Percentiles rank a stretch among this genome's conserved stretches.
Conservation (phyloP, 1,140 invertebrate species). For the Grapholita molesta region DNA sequence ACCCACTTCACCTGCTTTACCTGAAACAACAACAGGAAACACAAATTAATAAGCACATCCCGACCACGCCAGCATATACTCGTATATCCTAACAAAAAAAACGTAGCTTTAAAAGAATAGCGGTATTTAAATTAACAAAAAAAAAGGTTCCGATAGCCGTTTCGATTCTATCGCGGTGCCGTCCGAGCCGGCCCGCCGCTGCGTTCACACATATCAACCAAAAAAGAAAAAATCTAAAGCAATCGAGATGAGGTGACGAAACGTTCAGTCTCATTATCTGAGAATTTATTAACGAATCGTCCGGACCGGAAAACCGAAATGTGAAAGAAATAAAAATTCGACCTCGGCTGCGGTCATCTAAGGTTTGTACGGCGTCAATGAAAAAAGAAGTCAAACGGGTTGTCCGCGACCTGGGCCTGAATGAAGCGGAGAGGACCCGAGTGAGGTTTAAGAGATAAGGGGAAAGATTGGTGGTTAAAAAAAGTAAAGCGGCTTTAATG, state of each 20-base stretch:
- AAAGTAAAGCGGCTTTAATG: slow-evolving; percentile 73
- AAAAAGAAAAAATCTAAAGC: slow-evolving; percentile 67
- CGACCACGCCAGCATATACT: slow-evolving; percentile 26
- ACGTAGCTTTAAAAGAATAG: slow-evolving; percentile 61
- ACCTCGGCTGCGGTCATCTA: slow-evolving; percentile 74
- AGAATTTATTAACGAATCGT: slow-evolving; percentile 78
- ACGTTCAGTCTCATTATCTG: slow-evolving; percentile 77
- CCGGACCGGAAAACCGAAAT: slow-evolving; percentile 75
- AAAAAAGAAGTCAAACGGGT: slow-evolving; percentile 73
- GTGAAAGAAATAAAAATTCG: slow-evolving; percentile 77
- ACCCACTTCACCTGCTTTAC: slow-evolving; percentile 65
- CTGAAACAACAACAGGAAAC: slow-evolving; percentile 53
- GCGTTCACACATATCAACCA: slow-evolving; percentile 67
- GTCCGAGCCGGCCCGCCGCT: slow-evolving; percentile 53
- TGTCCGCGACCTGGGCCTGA: slow-evolving; percentile 64
- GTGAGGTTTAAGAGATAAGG: slow-evolving; percentile 69
- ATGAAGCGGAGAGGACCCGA: slow-evolving; percentile 71
- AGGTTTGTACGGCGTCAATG: slow-evolving; percentile 71
- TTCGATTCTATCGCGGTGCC: slow-evolving; percentile 63
- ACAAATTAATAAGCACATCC: slow-evolving; percentile 21
- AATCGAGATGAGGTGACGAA: slow-evolving; percentile 77
- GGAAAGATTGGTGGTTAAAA: slow-evolving; percentile 69
- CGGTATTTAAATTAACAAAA: slow-evolving; percentile 73
- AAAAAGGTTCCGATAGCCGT: slow-evolving; percentile 58
- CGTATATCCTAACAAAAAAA: slow-evolving; percentile 49